Percentiles rank a stretch among this genome's conserved stretches.
phyloP scores from a whole-genome alignment of 2,888 invertebrate species.

The Lucinisca nassula region DNA sequence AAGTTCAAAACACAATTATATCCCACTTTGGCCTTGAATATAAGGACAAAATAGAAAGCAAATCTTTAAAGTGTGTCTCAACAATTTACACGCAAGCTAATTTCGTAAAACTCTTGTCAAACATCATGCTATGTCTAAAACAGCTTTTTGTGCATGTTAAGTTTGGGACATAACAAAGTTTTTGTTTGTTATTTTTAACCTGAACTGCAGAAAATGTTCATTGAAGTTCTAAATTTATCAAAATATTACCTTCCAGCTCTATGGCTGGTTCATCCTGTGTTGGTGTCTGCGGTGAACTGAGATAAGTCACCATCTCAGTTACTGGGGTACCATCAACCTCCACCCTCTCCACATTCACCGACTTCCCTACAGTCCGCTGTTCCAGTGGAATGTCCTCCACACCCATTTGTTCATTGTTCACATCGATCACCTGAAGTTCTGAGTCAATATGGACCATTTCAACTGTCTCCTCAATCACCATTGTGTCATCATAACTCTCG shows the following conservation, averaged over 20 bases:
- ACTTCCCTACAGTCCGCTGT: conserved; percentile 12
- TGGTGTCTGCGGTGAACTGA: conserved; percentile 53
- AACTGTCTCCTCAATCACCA: conserved; percentile 68
- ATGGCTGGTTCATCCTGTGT: conserved; percentile 69
- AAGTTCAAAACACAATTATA: too few species aligned
- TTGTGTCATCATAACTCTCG: conserved; percentile 65
- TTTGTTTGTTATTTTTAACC: too few species aligned
- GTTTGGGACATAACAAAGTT: too few species aligned
- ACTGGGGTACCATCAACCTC: neutral
- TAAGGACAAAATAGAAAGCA: too few species aligned
- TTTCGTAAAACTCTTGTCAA: too few species aligned
- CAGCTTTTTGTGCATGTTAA: too few species aligned
- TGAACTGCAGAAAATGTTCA: too few species aligned
- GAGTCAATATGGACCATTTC: conserved; percentile 64
- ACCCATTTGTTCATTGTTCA: conserved; percentile 37
- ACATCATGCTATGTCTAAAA: too few species aligned
- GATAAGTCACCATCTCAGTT: neutral
- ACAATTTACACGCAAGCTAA: too few species aligned
- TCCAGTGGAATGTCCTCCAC: conserved; percentile 60
- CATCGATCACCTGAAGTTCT: conserved; percentile 54
- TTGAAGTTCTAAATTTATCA: too few species aligned
- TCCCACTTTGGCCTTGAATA: too few species aligned
- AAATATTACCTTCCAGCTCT: conserved; percentile 35
- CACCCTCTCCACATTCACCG: conserved; percentile 54
- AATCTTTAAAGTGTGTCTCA: too few species aligned